Conservation (phyloP, 1,140 invertebrate species). For the Panagrolaimus sp. region DNA sequence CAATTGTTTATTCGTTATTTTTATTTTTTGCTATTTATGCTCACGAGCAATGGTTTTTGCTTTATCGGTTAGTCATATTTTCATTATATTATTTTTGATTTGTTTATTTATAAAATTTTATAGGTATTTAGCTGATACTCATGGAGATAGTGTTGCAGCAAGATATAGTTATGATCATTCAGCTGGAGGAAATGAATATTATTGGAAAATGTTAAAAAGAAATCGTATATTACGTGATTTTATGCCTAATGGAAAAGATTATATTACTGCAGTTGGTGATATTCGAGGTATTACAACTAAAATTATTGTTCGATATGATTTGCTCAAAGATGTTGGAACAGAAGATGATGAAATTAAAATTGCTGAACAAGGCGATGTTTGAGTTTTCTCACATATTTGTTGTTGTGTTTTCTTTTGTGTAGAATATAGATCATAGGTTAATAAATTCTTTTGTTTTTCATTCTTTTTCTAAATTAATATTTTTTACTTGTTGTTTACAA, state of each 20-base stretch:
- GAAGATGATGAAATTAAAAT: slow-evolving; percentile 13
- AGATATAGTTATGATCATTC: not conserved
- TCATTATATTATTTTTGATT: no score
- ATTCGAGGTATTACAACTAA: slow-evolving; percentile 4
- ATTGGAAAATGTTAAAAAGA: slow-evolving; percentile 14
- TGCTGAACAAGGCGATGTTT: slow-evolving; percentile 5
- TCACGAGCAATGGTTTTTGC: not conserved
- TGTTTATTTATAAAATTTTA: not conserved
- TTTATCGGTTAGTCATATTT: slow-evolving; percentile 8
- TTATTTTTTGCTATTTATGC: not conserved
- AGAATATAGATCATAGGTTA: no score
- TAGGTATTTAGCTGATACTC: slow-evolving; percentile 2
- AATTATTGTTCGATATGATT: slow-evolving; percentile 11
- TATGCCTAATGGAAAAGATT: not conserved
- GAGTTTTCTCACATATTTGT: not conserved
- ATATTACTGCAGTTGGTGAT: slow-evolving; percentile 9
- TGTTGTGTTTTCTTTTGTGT: no score
- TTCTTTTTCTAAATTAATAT: not conserved
- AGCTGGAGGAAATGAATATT: slow-evolving; percentile 12
- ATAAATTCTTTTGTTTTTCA: no score
- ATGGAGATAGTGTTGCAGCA: slow-evolving; percentile 8
- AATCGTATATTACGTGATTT: slow-evolving; percentile 16
- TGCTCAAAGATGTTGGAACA: slow-evolving; percentile 7
- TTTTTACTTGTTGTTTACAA: not conserved
- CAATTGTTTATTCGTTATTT: slow-evolving; percentile 5